These are phyloP conservation scores for Ctenopoma multispine DNA, from an alignment of 2,797 vertebrate species.

Conservation along the genomic window DNA sequence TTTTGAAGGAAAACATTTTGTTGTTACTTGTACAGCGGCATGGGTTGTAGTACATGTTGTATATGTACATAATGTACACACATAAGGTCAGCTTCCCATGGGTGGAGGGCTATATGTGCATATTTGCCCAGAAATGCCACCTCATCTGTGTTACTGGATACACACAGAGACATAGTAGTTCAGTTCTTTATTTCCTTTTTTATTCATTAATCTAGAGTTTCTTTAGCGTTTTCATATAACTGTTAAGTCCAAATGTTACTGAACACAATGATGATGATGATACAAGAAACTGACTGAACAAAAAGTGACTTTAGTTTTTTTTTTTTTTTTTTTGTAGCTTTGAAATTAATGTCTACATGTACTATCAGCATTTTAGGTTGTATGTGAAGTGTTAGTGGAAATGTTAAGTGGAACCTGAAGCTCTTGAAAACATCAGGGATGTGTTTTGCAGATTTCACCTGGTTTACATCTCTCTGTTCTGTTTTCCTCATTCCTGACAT, in stretches of 20 bases:
- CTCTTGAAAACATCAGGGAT: slow-evolving; percentile 34
- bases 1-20: slow-evolving; percentile 16
- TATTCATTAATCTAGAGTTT: slow-evolving; percentile 6
- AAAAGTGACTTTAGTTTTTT: not conserved
- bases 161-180: not conserved
- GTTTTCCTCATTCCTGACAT: slow-evolving; percentile 42
- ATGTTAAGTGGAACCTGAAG: slow-evolving; percentile 35
- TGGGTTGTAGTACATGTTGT: too few relatives aligned
- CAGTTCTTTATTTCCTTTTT: not conserved
- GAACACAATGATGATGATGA: slow-evolving; percentile 6
- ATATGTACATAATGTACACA: slow-evolving; percentile 17
- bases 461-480: slow-evolving; percentile 50
- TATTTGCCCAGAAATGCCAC: slow-evolving; percentile 15
- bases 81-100: not conserved
- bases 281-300: slow-evolving; percentile 24
- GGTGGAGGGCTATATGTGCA: slow-evolving; percentile 5
- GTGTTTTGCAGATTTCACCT: slow-evolving; percentile 29
- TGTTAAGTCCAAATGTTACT: slow-evolving; percentile 11
- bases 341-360: slow-evolving; percentile 32
- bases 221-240: slow-evolving; percentile 3
- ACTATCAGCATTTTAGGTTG: slow-evolving; percentile 37
- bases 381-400: slow-evolving; percentile 25
- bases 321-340: slow-evolving; percentile 5
- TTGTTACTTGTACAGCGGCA: not conserved
- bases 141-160: slow-evolving; percentile 13